Evolutionary conservation across 1,140 invertebrate species (phyloP).

Genomic region (Rhynchophorus ferrugineus): DNA sequence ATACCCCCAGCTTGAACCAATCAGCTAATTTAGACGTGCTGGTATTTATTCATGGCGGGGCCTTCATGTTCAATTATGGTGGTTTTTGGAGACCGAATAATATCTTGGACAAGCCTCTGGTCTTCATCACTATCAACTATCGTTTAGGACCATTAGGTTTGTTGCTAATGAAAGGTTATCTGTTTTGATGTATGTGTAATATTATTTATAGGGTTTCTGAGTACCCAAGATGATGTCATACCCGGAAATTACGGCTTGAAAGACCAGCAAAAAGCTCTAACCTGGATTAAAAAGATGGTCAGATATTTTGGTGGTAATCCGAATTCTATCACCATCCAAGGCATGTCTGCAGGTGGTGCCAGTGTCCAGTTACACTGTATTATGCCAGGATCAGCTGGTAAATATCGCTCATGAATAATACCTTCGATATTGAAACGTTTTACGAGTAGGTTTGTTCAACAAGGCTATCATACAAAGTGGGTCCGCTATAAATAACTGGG

Average conservation of each 20-base stretch:
- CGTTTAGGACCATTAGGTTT: constrained; percentile 47
- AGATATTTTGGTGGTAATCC: constrained; percentile 52
- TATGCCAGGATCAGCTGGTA: constrained; percentile 46
- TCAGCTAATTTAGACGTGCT: constrained; percentile 39
- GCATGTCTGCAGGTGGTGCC: constrained; percentile 48
- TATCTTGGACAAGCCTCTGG: constrained; percentile 50
- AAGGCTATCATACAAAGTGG: neutral
- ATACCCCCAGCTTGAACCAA: constrained; percentile 36
- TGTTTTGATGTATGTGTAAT: neutral
- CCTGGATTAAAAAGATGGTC: constrained; percentile 56
- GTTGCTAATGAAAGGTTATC: neutral
- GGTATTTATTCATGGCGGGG: constrained; percentile 53
- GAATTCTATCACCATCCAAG: constrained; percentile 46
- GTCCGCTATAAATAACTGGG: neutral
- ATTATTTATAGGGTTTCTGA: neutral
- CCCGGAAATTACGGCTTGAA: too few species aligned
- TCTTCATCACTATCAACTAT: constrained; percentile 58
- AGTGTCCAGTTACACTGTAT: constrained; percentile 49
- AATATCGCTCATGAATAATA: too few species aligned
- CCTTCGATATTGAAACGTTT: too few species aligned
- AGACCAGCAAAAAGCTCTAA: constrained; percentile 50
- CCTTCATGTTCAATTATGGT: constrained; percentile 44
- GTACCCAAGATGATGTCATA: too few species aligned
- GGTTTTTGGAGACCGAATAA: constrained; percentile 45
- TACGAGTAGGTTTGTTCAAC: too few species aligned